A percentile compares a stretch with the other conserved stretches of the same genome.
phyloP scores from a whole-genome alignment of 2,113 vertebrate genomes.

The Phylloscopus trochilus region DNA sequence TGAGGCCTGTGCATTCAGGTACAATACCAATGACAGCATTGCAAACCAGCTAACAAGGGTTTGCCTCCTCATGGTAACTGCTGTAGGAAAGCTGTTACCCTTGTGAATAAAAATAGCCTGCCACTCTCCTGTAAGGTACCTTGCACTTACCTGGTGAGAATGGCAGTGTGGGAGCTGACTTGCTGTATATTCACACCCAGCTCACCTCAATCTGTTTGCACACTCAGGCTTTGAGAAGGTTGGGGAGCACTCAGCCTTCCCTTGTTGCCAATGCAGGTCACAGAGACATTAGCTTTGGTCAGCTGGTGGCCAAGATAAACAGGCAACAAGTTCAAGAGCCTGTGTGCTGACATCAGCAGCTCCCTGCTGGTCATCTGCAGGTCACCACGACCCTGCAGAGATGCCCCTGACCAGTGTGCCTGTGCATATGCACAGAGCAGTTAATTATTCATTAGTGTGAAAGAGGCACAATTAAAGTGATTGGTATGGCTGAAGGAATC shows the following conservation, averaged over 20 bases:
- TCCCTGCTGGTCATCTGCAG: not conserved
- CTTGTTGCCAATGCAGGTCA: not conserved
- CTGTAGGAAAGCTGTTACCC: not conserved
- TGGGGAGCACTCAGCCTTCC: not conserved
- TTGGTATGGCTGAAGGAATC: not conserved
- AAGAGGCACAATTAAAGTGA: not conserved
- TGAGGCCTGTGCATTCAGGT: not conserved
- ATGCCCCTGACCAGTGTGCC: not conserved
- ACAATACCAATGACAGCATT: accelerated
- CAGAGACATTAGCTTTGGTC: not conserved
- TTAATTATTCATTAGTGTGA: slow-evolving; percentile 49
- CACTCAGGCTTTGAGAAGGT: accelerated
- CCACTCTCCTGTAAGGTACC: not conserved
- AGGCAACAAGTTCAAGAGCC: not conserved
- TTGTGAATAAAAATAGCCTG: not conserved
- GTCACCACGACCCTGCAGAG: slow-evolving; percentile 43
- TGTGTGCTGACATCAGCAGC: slow-evolving; percentile 28
- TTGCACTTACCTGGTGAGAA: not conserved
- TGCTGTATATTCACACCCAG: not conserved
- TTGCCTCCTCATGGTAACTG: not conserved
- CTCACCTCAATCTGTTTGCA: not conserved
- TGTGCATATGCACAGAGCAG: not conserved
- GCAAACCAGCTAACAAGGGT: not conserved
- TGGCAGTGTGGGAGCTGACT: not conserved
- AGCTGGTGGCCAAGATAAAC: slow-evolving; percentile 17